Evolutionary conservation across 1,140 invertebrate species (phyloP).

Genomic region (Danaus plexippus): DNA sequence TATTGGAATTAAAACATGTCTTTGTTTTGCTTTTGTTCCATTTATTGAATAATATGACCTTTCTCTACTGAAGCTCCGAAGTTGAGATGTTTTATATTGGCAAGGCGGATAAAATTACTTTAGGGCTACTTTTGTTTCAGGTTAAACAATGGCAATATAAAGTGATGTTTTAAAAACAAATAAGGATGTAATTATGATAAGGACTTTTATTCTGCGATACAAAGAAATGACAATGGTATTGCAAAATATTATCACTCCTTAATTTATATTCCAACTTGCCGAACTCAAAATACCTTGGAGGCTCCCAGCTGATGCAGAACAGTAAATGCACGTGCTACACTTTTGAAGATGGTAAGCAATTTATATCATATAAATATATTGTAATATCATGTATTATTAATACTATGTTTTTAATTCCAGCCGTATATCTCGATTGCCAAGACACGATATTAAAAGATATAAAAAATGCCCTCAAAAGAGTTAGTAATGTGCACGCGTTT

Average conservation of each 20-base stretch:
- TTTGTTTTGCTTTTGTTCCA: too few relatives aligned
- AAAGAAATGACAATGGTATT: conserved; percentile 46
- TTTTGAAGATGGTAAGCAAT: conserved; percentile 56
- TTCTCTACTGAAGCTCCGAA: too few relatives aligned
- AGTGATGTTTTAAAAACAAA: conserved; percentile 36
- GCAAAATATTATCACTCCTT: conserved; percentile 60
- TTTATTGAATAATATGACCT: too few relatives aligned
- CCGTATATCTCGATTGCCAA: conserved; percentile 60
- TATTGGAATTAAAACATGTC: too few relatives aligned
- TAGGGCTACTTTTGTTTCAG: conserved; percentile 36
- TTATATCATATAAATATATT: conserved; percentile 16
- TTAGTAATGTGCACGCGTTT: conserved; percentile 51
- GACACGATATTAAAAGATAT: conserved; percentile 51
- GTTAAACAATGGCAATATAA: conserved; percentile 21
- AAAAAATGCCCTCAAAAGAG: conserved; percentile 56
- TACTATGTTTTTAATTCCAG: conserved; percentile 36
- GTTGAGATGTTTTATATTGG: too few relatives aligned
- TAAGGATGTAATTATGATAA: conserved; percentile 68
- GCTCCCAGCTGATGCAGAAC: conserved; percentile 47
- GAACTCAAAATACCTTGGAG: conserved; percentile 65
- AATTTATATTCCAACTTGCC: conserved; percentile 55
- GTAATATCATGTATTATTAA: conserved; percentile 4
- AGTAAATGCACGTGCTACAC: conserved; percentile 64
- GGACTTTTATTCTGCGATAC: conserved; percentile 46
- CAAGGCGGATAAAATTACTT: too few relatives aligned